phyloP scores from a whole-genome alignment of 2,113 vertebrate species.

The Strix uralensis region DNA sequence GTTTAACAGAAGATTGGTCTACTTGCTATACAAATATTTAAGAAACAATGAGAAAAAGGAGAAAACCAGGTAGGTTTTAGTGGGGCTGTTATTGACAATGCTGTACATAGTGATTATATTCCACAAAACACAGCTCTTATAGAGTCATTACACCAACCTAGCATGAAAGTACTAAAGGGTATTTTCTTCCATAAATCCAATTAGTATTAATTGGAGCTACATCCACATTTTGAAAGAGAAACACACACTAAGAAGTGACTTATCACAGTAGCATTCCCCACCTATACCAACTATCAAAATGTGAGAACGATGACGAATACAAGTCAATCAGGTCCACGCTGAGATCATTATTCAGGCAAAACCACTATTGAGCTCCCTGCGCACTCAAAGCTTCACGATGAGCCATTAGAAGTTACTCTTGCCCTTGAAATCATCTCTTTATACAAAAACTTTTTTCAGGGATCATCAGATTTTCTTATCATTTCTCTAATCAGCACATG shows the following conservation, averaged over 20 bases:
- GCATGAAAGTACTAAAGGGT: not conserved
- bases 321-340: not conserved
- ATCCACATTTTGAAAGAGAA: conserved; percentile 34
- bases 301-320: not conserved
- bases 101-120: not conserved
- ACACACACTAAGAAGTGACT: not conserved
- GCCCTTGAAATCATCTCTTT: not conserved
- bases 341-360: not conserved
- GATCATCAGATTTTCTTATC: not conserved
- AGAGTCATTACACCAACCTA: not conserved
- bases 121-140: not conserved
- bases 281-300: not conserved
- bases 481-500: conserved; percentile 10
- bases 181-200: conserved; percentile 33
- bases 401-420: not conserved
- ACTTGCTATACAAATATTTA: not conserved
- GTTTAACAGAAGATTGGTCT: not conserved
- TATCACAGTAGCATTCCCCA: not conserved
- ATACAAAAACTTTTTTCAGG: not conserved
- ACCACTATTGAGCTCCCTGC: not conserved
- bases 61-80: not conserved
- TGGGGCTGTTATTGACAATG: not conserved
- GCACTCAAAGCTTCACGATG: not conserved
- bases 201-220: conserved; percentile 23
- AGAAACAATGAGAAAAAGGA: not conserved